Base-by-base conservation (phyloP, 1,140 invertebrate species). In the Geopemphigus sp. region DNA sequence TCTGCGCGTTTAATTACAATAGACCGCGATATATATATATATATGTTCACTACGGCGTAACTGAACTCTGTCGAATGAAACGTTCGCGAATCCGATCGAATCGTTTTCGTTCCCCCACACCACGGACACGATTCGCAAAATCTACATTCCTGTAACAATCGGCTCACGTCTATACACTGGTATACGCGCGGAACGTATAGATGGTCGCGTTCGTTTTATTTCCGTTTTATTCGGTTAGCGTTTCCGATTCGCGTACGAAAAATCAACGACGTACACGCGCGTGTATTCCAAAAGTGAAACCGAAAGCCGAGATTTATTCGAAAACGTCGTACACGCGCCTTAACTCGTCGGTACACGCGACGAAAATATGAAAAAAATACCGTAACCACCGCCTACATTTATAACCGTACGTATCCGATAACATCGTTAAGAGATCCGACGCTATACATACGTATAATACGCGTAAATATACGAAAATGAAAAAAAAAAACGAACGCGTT, bases 401-500 rank as follows among this genome's bases (percentile, higher is more conserved):
- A 39, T 39, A 39, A 4, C 3, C 8, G 8, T 39, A 39, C 8
- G 8, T 68, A 22, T 68, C n/a, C 39, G n/a, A 68, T 68, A 47
- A 68, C 22, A 47, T 68, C 15, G 14, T 68, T 68, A 68, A 12
- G 22, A 68, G 22, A 68, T 50, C 14, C 47, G 12, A 50, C 47
- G 8, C 32, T 39, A 39, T 8, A 39, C 8, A 39, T 39, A 39
- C 8, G 8, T 39, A 39, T 39, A 39, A 39, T 39, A 39, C 8
- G 32, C 8, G 32, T 39, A 8, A 39, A 11, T 50, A 50, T 50
- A 12, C 11, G 47, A 8, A 53, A 53, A 53, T 12, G 15, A 19
- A 54, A 54, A 54, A 54, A 54, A 54, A 54, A n/a, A n/a, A n/a
- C n/a, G n/a, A n/a, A 54, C 4, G 39, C 22, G 64, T 68, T 68